phyloP scores from a whole-genome alignment of 2,113 vertebrate species.

The Hydropotes inermis region DNA sequence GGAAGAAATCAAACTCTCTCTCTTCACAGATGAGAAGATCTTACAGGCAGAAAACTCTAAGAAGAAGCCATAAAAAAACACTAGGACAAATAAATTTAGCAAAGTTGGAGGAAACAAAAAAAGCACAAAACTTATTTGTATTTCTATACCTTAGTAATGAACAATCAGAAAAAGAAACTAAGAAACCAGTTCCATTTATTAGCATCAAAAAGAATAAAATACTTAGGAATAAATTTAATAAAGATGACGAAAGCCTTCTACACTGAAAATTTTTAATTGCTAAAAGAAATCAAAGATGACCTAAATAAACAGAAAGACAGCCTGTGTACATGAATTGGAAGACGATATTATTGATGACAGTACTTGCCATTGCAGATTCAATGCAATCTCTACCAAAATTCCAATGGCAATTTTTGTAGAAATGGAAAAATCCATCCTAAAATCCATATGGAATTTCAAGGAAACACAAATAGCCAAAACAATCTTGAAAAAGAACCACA shows the following conservation, averaged over 20 bases:
- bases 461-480: background rate
- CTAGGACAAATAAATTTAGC: background rate
- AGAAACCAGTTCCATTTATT: background rate
- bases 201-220: background rate
- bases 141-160: background rate
- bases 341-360: background rate
- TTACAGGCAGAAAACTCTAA: background rate
- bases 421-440: background rate
- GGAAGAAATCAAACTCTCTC: background rate
- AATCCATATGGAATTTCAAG: background rate
- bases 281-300: background rate
- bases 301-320: background rate
- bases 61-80: background rate
- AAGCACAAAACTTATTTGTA: background rate
- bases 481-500: background rate
- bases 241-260: background rate
- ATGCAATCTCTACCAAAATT: background rate
- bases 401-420: background rate
- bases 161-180: background rate
- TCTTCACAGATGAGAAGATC: background rate
- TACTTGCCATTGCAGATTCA: background rate
- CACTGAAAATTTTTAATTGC: background rate
- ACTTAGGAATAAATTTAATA: background rate
- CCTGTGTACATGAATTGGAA: background rate
- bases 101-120: background rate